These are phyloP conservation scores for Gambusia affinis DNA, from an alignment of 2,113 vertebrate species.

Conservation along the genomic window DNA sequence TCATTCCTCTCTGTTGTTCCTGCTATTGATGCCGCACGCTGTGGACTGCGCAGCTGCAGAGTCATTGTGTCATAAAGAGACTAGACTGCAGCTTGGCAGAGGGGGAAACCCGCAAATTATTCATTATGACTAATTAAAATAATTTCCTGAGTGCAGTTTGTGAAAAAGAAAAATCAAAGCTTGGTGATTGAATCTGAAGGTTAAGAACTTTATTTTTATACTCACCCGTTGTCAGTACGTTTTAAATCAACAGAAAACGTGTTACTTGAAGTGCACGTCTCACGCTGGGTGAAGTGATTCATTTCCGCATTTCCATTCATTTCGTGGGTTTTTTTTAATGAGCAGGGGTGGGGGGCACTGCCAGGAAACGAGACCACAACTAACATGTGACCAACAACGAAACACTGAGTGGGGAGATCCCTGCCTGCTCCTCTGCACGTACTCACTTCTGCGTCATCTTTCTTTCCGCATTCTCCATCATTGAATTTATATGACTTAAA, in stretches of 20 bases:
- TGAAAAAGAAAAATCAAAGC: too few relatives aligned
- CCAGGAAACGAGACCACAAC: constrained; percentile 38
- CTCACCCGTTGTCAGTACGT: too few relatives aligned
- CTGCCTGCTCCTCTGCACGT: constrained; percentile 76
- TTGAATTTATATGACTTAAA: neutral
- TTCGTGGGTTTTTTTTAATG: neutral
- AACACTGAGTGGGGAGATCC: constrained; percentile 44
- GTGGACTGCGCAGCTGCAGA: constrained; percentile 45
- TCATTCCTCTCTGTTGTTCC: constrained; percentile 40
- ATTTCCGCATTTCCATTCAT: neutral
- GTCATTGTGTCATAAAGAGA: neutral
- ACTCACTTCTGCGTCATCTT: constrained; percentile 68
- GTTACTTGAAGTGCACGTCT: neutral
- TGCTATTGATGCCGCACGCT: constrained; percentile 41
- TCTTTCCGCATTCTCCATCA: constrained; percentile 16
- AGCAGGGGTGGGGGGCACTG: constrained; percentile 6
- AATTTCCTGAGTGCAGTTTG: too few relatives aligned
- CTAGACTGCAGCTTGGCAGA: constrained; percentile 1
- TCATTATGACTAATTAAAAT: constrained; percentile 11
- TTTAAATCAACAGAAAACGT: neutral
- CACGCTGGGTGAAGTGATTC: neutral
- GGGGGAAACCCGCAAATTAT: constrained; percentile 19
- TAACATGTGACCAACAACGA: constrained; percentile 46
- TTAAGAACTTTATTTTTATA: neutral
- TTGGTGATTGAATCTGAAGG: too few relatives aligned